phyloP scores from a whole-genome alignment of 2,113 vertebrate species.

The Brienomyrus longianalis region DNA sequence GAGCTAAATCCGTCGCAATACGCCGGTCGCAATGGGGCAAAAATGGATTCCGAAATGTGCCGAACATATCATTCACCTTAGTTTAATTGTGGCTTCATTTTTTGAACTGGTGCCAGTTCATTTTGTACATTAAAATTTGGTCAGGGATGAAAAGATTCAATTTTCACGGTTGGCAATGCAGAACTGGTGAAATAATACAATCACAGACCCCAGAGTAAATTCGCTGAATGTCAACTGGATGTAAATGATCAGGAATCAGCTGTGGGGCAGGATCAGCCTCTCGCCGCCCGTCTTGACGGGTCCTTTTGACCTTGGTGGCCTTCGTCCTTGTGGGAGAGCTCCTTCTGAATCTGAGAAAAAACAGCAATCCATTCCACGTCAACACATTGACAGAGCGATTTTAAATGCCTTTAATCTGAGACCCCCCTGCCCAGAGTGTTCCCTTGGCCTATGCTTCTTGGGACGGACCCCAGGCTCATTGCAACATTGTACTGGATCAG shows the following conservation, averaged over 20 bases:
- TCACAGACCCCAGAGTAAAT: slow-evolving; percentile 99
- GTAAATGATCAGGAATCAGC: slow-evolving; percentile 94
- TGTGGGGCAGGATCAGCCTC: slow-evolving; percentile 51
- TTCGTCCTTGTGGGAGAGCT: background rate
- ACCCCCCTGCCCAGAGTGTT: background rate
- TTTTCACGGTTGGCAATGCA: slow-evolving; percentile 99
- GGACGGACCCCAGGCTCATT: background rate
- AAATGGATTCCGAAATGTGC: slow-evolving; percentile 49
- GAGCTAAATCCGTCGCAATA: slow-evolving; percentile 49
- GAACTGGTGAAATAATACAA: slow-evolving; percentile 99
- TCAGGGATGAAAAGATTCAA: slow-evolving; percentile 99
- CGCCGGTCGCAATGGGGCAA: slow-evolving; percentile 55
- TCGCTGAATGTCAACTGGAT: slow-evolving; percentile 98
- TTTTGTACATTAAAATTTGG: slow-evolving; percentile 99
- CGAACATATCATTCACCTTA: slow-evolving; percentile 97
- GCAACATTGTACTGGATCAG: background rate
- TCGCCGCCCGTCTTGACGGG: background rate
- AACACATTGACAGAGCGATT: background rate
- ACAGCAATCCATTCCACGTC: background rate
- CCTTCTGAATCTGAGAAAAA: background rate
- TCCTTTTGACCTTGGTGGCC: slow-evolving; percentile 20
- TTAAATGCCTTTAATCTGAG: background rate
- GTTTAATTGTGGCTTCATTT: slow-evolving; percentile 95
- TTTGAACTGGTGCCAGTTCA: slow-evolving; percentile 98
- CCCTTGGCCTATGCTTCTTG: background rate